These are phyloP conservation scores for Orthonychiurus folsomi DNA, from an alignment of 2,888 invertebrate species.

Conservation along the genomic window DNA sequence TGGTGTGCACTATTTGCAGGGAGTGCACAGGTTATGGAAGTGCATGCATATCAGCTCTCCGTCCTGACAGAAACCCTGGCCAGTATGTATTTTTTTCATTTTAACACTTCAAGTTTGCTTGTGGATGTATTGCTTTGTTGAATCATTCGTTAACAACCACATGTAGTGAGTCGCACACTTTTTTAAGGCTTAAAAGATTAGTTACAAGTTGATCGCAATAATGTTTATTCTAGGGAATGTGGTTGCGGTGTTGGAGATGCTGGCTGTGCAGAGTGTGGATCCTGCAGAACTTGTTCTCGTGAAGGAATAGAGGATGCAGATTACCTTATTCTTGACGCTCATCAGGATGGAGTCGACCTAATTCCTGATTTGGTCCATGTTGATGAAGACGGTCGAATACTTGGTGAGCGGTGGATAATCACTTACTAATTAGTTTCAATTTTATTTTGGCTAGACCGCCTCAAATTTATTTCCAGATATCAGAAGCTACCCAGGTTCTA, in stretches of 20 bases:
- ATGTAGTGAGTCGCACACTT: too few species aligned
- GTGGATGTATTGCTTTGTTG: background rate
- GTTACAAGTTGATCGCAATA: background rate
- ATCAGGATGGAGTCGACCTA: constrained; percentile 3
- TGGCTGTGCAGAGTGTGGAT: constrained; percentile 85
- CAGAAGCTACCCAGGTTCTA: too few species aligned
- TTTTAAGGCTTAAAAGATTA: too few species aligned
- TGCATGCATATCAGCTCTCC: constrained; percentile 65
- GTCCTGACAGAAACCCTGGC: constrained; percentile 73
- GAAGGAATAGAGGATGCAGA: constrained; percentile 44
- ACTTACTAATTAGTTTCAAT: too few species aligned
- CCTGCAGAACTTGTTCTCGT: constrained; percentile 78
- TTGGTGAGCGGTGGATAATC: too few species aligned
- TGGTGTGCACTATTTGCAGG: constrained; percentile 80
- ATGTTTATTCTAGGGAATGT: constrained; percentile 58
- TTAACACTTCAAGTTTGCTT: constrained; percentile 4
- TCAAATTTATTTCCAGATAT: too few species aligned
- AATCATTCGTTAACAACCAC: background rate
- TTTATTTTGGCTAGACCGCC: too few species aligned
- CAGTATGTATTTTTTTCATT: constrained; percentile 57
- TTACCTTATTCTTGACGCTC: constrained; percentile 33
- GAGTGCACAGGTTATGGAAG: constrained; percentile 90
- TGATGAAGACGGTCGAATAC: background rate
- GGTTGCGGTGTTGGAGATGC: constrained; percentile 93
- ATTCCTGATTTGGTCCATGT: background rate